Base-by-base conservation (phyloP, 2,888 invertebrate genomes). In the Platycheirus albimanus region DNA sequence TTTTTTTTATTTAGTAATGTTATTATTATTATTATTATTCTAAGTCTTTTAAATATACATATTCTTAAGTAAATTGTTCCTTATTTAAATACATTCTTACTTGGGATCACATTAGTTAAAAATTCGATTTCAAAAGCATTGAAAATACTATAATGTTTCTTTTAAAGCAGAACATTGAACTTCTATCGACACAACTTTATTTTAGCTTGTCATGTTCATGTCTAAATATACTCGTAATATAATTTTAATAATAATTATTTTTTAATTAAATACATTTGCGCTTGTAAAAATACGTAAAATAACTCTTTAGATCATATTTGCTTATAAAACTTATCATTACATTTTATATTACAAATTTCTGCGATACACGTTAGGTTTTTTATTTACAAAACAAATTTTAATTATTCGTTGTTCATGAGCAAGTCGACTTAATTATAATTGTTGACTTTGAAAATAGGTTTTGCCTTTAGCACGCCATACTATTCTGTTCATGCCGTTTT, bases 61-160 rank as follows among this genome's bases (percentile, higher is more conserved):
- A 15, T 54, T 54, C 20, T 36, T 36, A 54, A n/a, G 0, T 3
- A 36, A 36, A 36, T 54, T 38, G 54, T 36, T 36, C 36, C 6
- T 19, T 20, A 19, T 38, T 54, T 36, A 52, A 17, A 2, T 63
- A 20, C 11, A 67, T 36, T 45, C 7, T 36, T 54, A 54, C 20
- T 54, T 54, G 19, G 36, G 54, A 54, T 54, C 54, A 54, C 54
- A 54, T 54, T 20, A 54, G 36, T 36, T n/a, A 49, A 54, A 54
- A 54, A 38, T 54, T 54, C 54, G 54, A 36, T 36, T 52, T 54
- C 36, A 54, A 54, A 36, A 36, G 1, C 36, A 15, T 54, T 54
- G 54, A 19, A 54, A 54, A 19, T 19, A 54, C 36, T n/a, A 36
- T 15, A 11, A 33, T 10, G 15, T 17, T 0, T 33, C n/a, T 33